Evolutionary conservation across 1,140 invertebrate genomes (phyloP).

Genomic region (Drosophila dunni): DNA sequence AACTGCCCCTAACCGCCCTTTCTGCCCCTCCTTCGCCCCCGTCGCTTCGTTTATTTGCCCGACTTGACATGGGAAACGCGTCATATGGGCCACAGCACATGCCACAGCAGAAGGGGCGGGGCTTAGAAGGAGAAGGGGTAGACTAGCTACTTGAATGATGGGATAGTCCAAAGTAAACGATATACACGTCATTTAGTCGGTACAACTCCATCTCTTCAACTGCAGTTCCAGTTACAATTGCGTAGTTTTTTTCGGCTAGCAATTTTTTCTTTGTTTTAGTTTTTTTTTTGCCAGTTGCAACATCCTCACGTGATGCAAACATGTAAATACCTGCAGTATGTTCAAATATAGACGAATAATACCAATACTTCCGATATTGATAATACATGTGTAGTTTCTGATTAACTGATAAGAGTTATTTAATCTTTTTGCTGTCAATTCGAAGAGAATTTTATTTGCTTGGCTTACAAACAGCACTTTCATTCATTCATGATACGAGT

Average conservation of each 20-base stretch:
- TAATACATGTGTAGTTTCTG: slow-evolving; percentile 45
- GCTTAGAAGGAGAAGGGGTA: not conserved
- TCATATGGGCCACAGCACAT: slow-evolving; percentile 54
- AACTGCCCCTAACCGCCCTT: not conserved
- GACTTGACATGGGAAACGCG: slow-evolving; percentile 68
- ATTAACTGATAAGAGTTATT: slow-evolving; percentile 55
- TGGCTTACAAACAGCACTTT: slow-evolving; percentile 21
- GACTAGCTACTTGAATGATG: slow-evolving; percentile 13
- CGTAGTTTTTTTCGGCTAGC: not conserved
- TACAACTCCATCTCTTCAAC: not conserved
- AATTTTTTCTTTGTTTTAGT: too few species aligned
- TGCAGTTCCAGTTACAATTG: slow-evolving; percentile 21
- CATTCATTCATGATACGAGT: slow-evolving; percentile 15
- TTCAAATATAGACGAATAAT: slow-evolving; percentile 7
- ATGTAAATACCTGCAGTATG: slow-evolving; percentile 34
- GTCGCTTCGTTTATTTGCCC: slow-evolving; percentile 11
- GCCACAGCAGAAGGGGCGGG: slow-evolving; percentile 1
- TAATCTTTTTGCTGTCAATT: slow-evolving; percentile 50
- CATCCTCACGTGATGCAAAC: slow-evolving; percentile 55
- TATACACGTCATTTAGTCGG: not conserved
- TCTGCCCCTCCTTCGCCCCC: not conserved
- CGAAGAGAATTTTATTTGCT: slow-evolving; percentile 38
- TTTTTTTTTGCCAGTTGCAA: slow-evolving; percentile 8
- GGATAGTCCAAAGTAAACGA: slow-evolving; percentile 17
- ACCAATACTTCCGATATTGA: slow-evolving; percentile 42